These are phyloP conservation scores for Gymnopithys bicolor DNA, from an alignment of 2,797 vertebrate genomes.

Conservation along the genomic window DNA sequence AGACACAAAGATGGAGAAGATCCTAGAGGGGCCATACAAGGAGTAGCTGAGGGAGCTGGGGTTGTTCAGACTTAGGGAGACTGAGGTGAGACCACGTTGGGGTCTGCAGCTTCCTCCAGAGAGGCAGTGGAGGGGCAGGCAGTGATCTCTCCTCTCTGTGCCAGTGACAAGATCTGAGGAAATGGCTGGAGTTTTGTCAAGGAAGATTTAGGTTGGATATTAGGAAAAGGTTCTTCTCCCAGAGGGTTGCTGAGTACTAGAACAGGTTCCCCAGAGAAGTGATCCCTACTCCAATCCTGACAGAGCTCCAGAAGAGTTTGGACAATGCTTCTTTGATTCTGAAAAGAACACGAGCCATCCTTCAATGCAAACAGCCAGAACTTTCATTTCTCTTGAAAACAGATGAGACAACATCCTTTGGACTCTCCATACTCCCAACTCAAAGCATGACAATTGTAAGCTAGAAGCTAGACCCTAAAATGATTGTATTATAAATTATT, in stretches of 20 bases:
- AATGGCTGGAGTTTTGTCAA: background rate
- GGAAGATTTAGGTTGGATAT: background rate
- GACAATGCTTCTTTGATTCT: background rate
- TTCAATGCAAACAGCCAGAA: accelerated
- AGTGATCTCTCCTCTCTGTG: background rate
- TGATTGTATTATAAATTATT: background rate
- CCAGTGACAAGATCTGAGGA: background rate
- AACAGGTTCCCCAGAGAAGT: background rate
- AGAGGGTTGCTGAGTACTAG: too few species aligned
- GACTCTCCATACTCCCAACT: background rate
- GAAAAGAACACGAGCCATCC: background rate
- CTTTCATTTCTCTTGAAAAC: background rate
- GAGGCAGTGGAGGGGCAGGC: background rate
- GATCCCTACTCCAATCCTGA: background rate
- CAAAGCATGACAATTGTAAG: background rate
- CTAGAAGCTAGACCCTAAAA: background rate
- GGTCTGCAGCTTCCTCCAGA: background rate
- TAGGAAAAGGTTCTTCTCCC: background rate
- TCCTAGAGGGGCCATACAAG: background rate
- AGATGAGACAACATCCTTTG: background rate
- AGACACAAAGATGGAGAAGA: background rate
- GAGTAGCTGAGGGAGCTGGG: background rate
- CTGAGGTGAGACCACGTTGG: background rate
- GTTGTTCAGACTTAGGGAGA: background rate
- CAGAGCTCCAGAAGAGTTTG: background rate